A percentile compares a stretch with the other conserved stretches of the same genome.
Conservation (phyloP, 2,113 vertebrate species). For the Rhinopomastus cyanomelas region DNA sequence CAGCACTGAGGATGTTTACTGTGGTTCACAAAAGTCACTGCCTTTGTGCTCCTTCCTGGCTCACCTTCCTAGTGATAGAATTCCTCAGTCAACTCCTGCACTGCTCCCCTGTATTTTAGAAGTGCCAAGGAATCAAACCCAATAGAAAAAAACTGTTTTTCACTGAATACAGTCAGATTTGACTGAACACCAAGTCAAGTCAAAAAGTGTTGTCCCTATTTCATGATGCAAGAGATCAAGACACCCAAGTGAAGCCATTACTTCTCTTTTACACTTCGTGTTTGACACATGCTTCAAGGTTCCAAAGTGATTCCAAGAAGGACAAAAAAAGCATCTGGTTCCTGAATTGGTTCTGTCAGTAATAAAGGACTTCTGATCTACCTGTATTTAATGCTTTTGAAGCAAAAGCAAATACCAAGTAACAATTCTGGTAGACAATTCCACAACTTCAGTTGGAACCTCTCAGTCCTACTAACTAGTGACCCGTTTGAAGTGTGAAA, state of each 20-base stretch:
- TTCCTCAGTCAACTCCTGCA: not conserved
- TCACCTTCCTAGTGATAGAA: not conserved
- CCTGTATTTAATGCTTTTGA: not conserved
- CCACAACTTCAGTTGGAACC: not conserved
- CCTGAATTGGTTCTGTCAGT: not conserved
- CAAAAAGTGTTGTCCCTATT: not conserved
- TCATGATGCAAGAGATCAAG: not conserved
- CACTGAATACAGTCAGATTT: not conserved
- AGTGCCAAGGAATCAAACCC: not conserved
- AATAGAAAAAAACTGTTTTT: not conserved
- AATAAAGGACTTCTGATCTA: not conserved
- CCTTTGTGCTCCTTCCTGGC: not conserved
- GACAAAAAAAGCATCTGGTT: not conserved
- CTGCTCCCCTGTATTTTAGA: not conserved
- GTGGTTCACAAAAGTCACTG: not conserved
- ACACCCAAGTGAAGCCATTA: fast-evolving
- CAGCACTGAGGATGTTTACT: not conserved
- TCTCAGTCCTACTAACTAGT: not conserved
- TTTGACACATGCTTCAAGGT: not conserved
- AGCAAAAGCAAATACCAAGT: not conserved
- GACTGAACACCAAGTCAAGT: not conserved
- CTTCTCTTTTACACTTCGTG: not conserved
- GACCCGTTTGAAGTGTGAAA: not conserved
- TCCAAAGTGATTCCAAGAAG: not conserved
- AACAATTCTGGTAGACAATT: fast-evolving